Evolutionary conservation across 2,113 vertebrate species (phyloP), one percentile per base, ranked within the genome.

Genomic region (Dendropsophus ebraccatus): DNA sequence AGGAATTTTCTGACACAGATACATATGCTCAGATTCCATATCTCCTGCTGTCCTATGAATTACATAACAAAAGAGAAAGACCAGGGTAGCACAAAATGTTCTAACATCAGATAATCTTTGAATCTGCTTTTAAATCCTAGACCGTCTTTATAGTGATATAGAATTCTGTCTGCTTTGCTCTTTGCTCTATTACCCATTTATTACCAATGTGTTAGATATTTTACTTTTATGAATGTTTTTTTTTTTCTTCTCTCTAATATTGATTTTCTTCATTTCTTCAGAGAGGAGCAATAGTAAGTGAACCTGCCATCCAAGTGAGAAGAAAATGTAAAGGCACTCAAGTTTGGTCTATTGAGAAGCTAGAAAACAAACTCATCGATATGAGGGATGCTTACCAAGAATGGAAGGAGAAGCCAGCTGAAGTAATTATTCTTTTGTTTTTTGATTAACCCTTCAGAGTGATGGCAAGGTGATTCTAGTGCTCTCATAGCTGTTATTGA

Each of bases 331-430:
- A 96, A 92, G 94, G 96, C 28, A 98, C 96, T 45, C 98, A 99
- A 72, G 96, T 99, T 52, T 99, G 98, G 98, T 96, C 96, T 90
- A 98, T 99, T 25, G 98, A 99, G 90, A 99, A 97, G 91, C 92
- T 99, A 90, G 98, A 98, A 92, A 99, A 99, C 92, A 98, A 97
- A 88, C 89, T 99, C 82, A 96, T 99, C 88, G 98, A 99, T 85
- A 99, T 99, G 98, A 94, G 98, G 91, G 97, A 99, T 65, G 92
- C 97, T 87, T 99, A 99, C 92, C 95, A 97, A 90, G 97, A 99
- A 90, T 99, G 98, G 97, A 98, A 96, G 88, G 97, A 98, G 87
- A 96, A 94, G 75, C 90, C 91, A 73, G 92, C 91, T 0, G 94
- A 95, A 92, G 95, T 95, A 93, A 88, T 88, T 37, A 70, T 83